Conservation (phyloP, 2,888 invertebrate species). For the Eristalis tenax region DNA sequence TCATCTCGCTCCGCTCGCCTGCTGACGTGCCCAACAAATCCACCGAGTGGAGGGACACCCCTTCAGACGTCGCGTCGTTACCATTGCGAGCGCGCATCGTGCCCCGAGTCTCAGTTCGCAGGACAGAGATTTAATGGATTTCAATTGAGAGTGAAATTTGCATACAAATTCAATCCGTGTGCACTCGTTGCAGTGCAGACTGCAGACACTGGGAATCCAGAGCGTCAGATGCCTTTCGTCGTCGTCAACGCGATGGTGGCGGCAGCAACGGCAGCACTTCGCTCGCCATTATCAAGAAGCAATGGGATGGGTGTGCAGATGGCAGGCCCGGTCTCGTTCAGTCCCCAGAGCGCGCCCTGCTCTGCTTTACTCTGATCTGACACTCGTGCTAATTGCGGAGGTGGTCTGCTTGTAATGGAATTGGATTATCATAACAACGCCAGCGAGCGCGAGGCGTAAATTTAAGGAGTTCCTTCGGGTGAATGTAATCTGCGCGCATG, state of each 20-base stretch:
- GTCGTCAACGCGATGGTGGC: slow-evolving; percentile 1
- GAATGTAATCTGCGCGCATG: slow-evolving; percentile 44
- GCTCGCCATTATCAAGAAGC: slow-evolving; percentile 65
- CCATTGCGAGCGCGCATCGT: not conserved
- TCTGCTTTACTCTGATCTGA: slow-evolving; percentile 2
- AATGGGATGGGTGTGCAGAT: slow-evolving; percentile 61
- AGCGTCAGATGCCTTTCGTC: slow-evolving; percentile 22
- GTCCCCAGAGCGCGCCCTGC: not conserved
- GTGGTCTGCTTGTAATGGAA: slow-evolving; percentile 64
- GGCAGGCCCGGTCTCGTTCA: slow-evolving; percentile 13
- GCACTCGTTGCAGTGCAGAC: slow-evolving; percentile 38
- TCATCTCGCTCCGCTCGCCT: slow-evolving; percentile 38
- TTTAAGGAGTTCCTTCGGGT: slow-evolving; percentile 64
- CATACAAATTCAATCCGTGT: slow-evolving; percentile 66
- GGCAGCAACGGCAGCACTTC: slow-evolving; percentile 40
- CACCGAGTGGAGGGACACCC: slow-evolving; percentile 4
- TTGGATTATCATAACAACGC: slow-evolving; percentile 68
- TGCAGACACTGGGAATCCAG: slow-evolving; percentile 20
- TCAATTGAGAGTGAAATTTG: slow-evolving; percentile 67
- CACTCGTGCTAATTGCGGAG: slow-evolving; percentile 66
- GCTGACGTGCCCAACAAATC: slow-evolving; percentile 66
- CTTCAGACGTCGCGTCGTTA: slow-evolving; percentile 11
- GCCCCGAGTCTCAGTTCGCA: slow-evolving; percentile 2
- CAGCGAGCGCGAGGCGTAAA: slow-evolving; percentile 57
- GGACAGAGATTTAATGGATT: slow-evolving; percentile 67